These are phyloP conservation scores for Aphelocoma californica DNA, from an alignment of 2,797 vertebrate genomes.

Conservation along the genomic window DNA sequence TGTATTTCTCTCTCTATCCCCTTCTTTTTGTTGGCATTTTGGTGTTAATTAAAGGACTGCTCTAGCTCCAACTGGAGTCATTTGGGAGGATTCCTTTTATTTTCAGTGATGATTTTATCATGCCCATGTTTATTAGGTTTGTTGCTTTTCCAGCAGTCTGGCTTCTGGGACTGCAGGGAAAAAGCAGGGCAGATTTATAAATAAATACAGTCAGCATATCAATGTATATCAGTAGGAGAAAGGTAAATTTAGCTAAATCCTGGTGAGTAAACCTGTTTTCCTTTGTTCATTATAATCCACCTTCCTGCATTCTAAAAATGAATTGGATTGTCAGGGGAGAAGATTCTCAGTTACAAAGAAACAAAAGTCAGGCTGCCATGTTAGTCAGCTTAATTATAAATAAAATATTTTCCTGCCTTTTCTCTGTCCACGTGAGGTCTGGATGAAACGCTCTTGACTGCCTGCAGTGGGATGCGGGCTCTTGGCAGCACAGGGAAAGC, in stretches of 20 bases:
- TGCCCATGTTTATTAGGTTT: not conserved
- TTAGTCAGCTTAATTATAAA: not conserved
- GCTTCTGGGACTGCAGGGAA: not conserved
- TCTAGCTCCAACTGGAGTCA: not conserved
- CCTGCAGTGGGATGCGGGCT: not conserved
- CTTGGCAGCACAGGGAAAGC: not conserved
- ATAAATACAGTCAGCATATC: not conserved
- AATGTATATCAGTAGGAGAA: not conserved
- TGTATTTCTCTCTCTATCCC: not conserved
- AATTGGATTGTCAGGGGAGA: not conserved
- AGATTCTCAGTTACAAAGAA: not conserved
- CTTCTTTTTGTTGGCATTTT: not conserved
- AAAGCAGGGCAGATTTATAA: not conserved
- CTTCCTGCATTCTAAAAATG: not conserved
- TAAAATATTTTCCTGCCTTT: not conserved
- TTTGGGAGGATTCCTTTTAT: conserved; percentile 33
- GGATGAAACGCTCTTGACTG: not conserved
- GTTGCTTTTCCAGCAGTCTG: conserved; percentile 9
- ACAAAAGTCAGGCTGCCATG: not conserved
- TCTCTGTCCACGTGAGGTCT: not conserved
- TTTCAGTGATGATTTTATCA: conserved; percentile 48
- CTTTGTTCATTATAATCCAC: not conserved
- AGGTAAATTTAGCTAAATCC: not conserved
- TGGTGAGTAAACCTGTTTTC: not conserved
- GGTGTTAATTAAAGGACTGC: conserved; percentile 4